Evolutionary conservation across 1,140 invertebrate species (phyloP).

Genomic region (Hypsibius dujardini): DNA sequence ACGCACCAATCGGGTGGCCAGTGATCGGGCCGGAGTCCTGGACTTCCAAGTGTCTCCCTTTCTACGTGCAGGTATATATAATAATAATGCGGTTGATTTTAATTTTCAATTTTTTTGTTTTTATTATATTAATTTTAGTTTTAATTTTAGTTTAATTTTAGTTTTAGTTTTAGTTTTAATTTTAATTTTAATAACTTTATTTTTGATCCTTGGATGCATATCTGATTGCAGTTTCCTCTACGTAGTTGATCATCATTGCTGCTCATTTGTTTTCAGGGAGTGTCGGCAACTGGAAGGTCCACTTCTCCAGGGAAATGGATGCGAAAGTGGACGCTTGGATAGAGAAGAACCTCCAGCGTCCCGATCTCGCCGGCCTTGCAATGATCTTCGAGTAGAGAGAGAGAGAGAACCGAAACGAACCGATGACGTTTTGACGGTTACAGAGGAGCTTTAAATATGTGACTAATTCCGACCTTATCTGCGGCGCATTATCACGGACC

Average conservation of each 20-base stretch:
- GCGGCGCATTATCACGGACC: no score
- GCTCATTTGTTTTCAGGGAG: neutral
- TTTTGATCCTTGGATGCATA: no score
- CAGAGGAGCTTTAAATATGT: no score
- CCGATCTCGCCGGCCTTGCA: neutral
- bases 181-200: neutral
- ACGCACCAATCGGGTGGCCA: neutral
- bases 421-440: no score
- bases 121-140: neutral
- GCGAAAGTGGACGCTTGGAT: neutral
- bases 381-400: no score
- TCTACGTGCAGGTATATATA: constrained; percentile 2
- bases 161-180: no score
- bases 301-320: constrained; percentile 11
- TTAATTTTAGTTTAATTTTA: no score
- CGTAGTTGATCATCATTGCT: no score
- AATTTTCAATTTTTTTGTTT: neutral
- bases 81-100: no score
- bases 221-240: no score
- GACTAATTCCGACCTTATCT: no score
- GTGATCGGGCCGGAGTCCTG: neutral
- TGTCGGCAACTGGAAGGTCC: constrained; percentile 10
- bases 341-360: neutral
- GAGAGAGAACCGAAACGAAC: no score
- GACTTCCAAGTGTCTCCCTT: constrained; percentile 10